A percentile compares a stretch with the other conserved stretches of the same genome.
Conservation (phyloP, 2,888 invertebrate genomes). For the Oscheius sp. region DNA sequence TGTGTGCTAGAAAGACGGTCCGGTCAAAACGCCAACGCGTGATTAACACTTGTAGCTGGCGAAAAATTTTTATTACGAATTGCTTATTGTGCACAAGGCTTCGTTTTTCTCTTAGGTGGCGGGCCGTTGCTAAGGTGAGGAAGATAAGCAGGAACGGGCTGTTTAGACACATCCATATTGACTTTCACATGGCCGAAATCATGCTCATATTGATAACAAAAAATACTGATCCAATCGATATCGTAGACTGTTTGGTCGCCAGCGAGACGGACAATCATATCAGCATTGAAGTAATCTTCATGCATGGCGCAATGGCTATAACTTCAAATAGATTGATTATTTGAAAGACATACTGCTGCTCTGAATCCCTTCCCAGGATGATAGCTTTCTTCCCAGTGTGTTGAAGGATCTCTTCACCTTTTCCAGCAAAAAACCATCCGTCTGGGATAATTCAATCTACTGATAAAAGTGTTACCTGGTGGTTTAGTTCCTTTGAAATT, state of each 20-base stretch:
- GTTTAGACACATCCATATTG: conserved; percentile 45
- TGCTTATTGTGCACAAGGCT: conserved; percentile 2
- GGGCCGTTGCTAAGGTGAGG: conserved; percentile 43
- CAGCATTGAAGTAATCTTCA: conserved; percentile 53
- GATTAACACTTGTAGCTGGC: conserved; percentile 24
- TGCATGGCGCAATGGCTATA: conserved; percentile 62
- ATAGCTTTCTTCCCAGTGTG: conserved; percentile 59
- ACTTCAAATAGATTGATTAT: neutral
- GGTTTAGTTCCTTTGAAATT: conserved; percentile 63
- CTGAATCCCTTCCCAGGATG: conserved; percentile 55
- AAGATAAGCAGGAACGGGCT: conserved; percentile 60
- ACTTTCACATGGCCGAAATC: conserved; percentile 64
- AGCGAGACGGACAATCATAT: conserved; percentile 54
- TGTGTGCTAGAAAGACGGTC: conserved; percentile 34
- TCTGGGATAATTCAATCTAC: too few species aligned
- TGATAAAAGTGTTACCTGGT: conserved; percentile 51
- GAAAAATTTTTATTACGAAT: neutral
- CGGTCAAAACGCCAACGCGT: conserved; percentile 35
- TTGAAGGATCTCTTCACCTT: conserved; percentile 49
- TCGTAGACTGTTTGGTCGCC: conserved; percentile 59
- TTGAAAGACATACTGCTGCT: conserved; percentile 36
- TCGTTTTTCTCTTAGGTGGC: conserved; percentile 15
- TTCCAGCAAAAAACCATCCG: conserved; percentile 64
- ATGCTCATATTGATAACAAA: conserved; percentile 52
- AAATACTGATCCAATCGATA: conserved; percentile 61